Evolutionary conservation across 2,797 vertebrate species (phyloP).

Genomic region (Sebastiscus albofasciatus): DNA sequence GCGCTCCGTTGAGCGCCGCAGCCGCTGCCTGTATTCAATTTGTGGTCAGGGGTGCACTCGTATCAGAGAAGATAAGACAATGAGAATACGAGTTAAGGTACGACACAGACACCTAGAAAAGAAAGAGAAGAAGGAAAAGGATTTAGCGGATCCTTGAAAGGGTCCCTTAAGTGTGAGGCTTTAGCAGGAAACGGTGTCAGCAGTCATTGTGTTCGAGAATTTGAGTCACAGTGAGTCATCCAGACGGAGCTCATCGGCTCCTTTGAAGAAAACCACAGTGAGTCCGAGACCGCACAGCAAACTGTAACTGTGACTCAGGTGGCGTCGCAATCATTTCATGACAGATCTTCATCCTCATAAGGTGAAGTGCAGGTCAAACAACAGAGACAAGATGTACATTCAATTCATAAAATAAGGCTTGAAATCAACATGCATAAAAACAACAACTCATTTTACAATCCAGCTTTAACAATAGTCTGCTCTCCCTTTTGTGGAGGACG

Average conservation of each 20-base stretch:
- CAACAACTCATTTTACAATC: no score
- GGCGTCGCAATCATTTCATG: background rate
- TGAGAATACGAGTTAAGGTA: background rate
- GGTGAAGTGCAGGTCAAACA: background rate
- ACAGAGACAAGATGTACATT: background rate
- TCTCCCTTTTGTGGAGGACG: background rate
- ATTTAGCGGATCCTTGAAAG: slow-evolving; percentile 26
- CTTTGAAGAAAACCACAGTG: slow-evolving; percentile 19
- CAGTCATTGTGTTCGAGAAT: slow-evolving; percentile 38
- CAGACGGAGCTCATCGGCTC: slow-evolving; percentile 29
- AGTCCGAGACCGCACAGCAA: slow-evolving; percentile 18
- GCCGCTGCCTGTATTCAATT: slow-evolving; percentile 37
- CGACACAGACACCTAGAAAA: background rate
- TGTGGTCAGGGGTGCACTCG: slow-evolving; percentile 40
- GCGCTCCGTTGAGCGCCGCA: slow-evolving; percentile 52
- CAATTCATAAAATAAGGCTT: background rate
- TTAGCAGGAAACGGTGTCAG: slow-evolving; percentile 29
- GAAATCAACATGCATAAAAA: background rate
- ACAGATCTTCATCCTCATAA: background rate
- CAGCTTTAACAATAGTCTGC: background rate
- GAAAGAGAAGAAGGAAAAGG: slow-evolving; percentile 20
- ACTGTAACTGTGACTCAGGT: slow-evolving; percentile 18
- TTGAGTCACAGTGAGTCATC: slow-evolving; percentile 35
- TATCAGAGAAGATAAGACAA: slow-evolving; percentile 22
- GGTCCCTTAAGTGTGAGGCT: slow-evolving; percentile 21